Base-by-base conservation (phyloP, 2,797 vertebrate species). In the Anolis apletophallus region DNA sequence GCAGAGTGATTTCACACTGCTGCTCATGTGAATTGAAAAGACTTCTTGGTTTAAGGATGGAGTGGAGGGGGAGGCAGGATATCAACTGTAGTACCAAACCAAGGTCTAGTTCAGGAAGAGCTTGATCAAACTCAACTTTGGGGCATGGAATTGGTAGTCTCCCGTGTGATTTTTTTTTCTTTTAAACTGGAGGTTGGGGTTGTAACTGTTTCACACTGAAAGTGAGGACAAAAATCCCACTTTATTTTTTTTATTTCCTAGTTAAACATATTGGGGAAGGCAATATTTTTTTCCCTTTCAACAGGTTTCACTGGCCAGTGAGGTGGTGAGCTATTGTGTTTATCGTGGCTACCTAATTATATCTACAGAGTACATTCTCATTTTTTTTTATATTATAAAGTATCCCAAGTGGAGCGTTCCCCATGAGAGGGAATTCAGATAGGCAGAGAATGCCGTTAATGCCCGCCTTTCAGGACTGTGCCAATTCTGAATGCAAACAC, bases 1-100 rank as follows among this genome's bases (percentile, higher is more conserved):
- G 86, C 92, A 91, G 88, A 93, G 90, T 81, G 88, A 92, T 94
- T 95, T 95, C 95, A 94, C 94, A 87, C 89, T 87, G 80, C 61
- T 71, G 36, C 17, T 26, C 10, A 0, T 7, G 34, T 54, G 85
- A 91, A 50, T 55, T 1, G 0, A 83, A 52, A 55, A 73, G 29
- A 67, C 73, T 57, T 36, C 72, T 83, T 34, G 7, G 29, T 84
- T 85, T 88, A 68, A 87, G 50, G 21, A 61, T 23, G 59, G 19
- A 8, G 21, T 21, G 61, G 10, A 4, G 59, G 21, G 21, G 23
- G 89, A 90, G 73, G 52, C 2, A 3, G 71, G n/a, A 76, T 88
- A 64, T 0, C 61, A 76, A 36, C 29, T 40, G 29, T 13, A 40
- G 57, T 64, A n/a, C 40, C 13, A 50, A 61, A 61, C 40, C 7